phyloP scores from a whole-genome alignment of 2,888 invertebrate species.

The Microctonus hyperodae region DNA sequence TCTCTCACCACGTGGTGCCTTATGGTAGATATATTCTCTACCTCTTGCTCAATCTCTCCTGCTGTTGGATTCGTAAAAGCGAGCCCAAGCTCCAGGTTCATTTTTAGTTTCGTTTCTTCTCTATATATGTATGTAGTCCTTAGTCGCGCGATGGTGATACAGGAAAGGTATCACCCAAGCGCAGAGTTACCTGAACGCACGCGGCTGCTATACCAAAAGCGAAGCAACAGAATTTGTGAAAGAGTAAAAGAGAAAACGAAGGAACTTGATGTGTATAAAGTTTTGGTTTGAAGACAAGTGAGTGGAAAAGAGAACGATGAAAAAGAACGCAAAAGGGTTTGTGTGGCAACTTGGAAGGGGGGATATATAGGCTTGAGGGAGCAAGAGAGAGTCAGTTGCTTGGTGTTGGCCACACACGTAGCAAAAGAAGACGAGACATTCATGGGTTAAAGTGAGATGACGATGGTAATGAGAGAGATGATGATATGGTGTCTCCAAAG shows the following conservation, averaged over 20 bases:
- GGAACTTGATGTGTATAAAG: not conserved
- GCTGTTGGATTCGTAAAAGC: not conserved
- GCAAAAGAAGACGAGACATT: conserved; percentile 34
- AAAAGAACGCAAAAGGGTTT: conserved; percentile 18
- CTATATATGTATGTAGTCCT: not conserved
- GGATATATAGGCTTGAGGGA: conserved; percentile 13
- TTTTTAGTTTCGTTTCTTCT: conserved; percentile 18
- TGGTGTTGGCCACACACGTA: conserved; percentile 44
- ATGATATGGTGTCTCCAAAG: conserved; percentile 6
- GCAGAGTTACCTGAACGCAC: conserved; percentile 13
- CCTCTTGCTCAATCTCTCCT: not conserved
- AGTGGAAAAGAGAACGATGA: conserved; percentile 28
- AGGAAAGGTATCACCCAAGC: conserved; percentile 27
- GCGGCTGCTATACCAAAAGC: conserved; percentile 20
- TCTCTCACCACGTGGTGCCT: conserved; percentile 24
- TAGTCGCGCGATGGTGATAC: conserved; percentile 1
- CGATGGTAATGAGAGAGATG: conserved; percentile 18
- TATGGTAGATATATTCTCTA: not conserved
- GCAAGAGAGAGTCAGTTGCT: conserved; percentile 31
- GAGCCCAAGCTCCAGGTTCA: conserved; percentile 1
- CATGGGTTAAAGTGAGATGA: conserved; percentile 29
- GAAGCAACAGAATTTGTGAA: conserved; percentile 21
- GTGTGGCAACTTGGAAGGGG: no score
- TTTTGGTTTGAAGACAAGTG: not conserved
- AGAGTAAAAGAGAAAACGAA: conserved; percentile 22